phyloP scores from a whole-genome alignment of 1,140 invertebrate species.

The Habropoda laboriosa region DNA sequence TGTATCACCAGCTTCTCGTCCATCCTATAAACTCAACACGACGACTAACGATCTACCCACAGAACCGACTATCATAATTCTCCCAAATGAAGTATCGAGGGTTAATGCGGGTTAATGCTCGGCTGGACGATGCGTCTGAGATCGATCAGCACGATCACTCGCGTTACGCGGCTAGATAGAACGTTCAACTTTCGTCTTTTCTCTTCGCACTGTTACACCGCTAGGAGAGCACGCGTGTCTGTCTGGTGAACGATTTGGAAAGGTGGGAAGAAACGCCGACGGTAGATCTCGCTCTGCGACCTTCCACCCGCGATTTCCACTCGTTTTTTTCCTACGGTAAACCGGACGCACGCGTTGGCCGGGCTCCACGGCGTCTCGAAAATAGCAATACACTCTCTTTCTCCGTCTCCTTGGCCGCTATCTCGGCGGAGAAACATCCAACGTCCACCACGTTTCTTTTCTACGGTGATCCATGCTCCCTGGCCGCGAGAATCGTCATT shows the following conservation, averaged over 20 bases:
- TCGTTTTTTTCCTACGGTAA: slow-evolving; percentile 23
- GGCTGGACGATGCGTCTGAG: background rate
- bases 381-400: slow-evolving; percentile 62
- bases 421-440: background rate
- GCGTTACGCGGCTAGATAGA: background rate
- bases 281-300: no score
- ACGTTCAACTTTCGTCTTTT: background rate
- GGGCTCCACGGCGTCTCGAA: slow-evolving; percentile 62
- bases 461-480: background rate
- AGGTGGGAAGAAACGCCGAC: no score
- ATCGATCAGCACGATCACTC: slow-evolving; percentile 8
- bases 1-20: no score
- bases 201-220: background rate
- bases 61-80: background rate
- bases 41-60: background rate
- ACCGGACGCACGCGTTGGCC: slow-evolving; percentile 59
- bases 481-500: background rate
- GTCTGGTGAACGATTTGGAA: no score
- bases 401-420: slow-evolving; percentile 38
- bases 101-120: slow-evolving; percentile 29
- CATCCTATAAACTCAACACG: no score
- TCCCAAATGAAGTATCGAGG: background rate
- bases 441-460: slow-evolving; percentile 9
- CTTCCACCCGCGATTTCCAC: slow-evolving; percentile 46
- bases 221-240: background rate